phyloP scores from a whole-genome alignment of 92 coral and sea anemone genomes.

The Epizoanthus scotinus region DNA sequence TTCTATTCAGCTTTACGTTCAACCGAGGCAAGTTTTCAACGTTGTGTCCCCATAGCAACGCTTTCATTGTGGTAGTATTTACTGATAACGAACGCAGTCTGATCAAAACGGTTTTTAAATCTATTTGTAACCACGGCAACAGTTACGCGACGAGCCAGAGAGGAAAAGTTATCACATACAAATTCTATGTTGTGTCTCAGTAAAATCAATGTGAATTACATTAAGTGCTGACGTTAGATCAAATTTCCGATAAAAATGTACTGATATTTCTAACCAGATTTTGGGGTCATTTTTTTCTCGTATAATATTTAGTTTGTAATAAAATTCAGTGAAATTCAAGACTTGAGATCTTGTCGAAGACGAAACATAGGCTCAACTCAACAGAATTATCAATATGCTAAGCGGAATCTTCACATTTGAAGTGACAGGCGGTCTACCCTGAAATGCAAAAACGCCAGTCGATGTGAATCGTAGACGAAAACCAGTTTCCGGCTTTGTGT shows the following conservation, averaged over 20 bases:
- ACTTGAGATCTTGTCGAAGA: no score
- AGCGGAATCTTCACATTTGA: not conserved
- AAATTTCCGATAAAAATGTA: not conserved
- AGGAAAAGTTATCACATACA: not conserved
- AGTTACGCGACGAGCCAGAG: not conserved
- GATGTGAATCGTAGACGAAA: not conserved
- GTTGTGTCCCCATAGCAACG: conserved; percentile 21
- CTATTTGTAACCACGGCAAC: conserved; percentile 20
- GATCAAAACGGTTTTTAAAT: conserved; percentile 20
- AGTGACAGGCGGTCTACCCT: not conserved
- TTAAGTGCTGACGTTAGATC: not conserved
- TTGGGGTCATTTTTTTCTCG: no score
- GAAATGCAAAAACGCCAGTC: not conserved
- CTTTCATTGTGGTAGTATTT: not conserved
- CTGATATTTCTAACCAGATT: not conserved
- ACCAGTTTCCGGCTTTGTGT: conserved; percentile 20
- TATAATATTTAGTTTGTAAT: no score
- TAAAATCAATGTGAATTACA: not conserved
- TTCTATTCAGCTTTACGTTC: not conserved
- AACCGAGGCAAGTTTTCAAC: not conserved
- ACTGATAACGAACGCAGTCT: not conserved
- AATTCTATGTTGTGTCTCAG: not conserved
- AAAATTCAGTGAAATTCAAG: no score
- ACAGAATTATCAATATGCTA: no score
- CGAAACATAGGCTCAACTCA: no score